A percentile compares a stretch with the other conserved stretches of the same genome.
Conservation (phyloP, 2,797 vertebrate species). For the Luscinia megarhynchos region DNA sequence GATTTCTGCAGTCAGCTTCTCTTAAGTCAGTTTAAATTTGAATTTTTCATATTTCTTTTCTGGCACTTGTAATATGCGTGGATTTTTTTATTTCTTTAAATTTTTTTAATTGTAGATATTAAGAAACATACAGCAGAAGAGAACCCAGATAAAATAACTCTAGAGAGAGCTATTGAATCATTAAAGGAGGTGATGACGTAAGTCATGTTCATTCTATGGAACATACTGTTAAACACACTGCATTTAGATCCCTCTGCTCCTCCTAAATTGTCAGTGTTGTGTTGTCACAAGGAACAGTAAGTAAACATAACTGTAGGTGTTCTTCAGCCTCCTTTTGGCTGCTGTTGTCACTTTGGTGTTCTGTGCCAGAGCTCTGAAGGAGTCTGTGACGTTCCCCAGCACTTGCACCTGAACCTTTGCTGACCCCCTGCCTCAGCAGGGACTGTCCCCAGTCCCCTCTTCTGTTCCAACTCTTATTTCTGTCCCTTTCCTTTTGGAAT, state of each 20-base stretch:
- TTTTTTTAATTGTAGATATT: slow-evolving; percentile 82
- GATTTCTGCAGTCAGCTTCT: neutral
- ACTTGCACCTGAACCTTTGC: neutral
- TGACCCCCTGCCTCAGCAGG: neutral
- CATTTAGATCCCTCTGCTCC: neutral
- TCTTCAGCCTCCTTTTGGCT: neutral
- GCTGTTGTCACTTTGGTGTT: neutral
- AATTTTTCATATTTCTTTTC: neutral
- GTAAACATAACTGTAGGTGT: neutral
- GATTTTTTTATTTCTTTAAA: neutral
- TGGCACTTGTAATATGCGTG: neutral
- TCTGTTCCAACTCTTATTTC: neutral
- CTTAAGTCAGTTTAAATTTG: neutral
- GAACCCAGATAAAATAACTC: slow-evolving; percentile 93
- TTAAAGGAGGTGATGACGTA: slow-evolving; percentile 99
- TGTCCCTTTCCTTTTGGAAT: neutral
- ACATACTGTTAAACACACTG: neutral
- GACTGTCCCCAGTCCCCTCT: neutral
- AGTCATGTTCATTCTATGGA: slow-evolving; percentile 65
- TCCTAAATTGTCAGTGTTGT: neutral
- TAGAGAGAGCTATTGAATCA: slow-evolving; percentile 95
- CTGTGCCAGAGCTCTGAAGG: neutral
- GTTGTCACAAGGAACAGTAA: neutral
- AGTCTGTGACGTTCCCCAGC: accelerated
- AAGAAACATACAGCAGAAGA: slow-evolving; percentile 96